phyloP scores from a whole-genome alignment of 2,888 invertebrate genomes.

The Metopia argyrocephala region DNA sequence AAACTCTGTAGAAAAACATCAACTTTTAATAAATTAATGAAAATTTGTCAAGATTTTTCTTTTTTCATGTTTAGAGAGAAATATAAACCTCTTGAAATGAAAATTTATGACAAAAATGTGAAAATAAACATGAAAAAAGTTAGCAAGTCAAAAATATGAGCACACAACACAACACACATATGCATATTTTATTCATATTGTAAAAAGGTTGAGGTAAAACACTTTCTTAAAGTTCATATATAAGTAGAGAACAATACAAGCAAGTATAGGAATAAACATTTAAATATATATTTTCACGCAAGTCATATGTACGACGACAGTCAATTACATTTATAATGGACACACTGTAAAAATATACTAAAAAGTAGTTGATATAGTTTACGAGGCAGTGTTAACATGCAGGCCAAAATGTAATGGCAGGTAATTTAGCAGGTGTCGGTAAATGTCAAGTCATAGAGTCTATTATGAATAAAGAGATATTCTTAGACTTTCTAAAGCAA shows the following conservation, averaged over 20 bases:
- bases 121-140: not conserved
- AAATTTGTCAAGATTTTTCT: not conserved
- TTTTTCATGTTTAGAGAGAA: not conserved
- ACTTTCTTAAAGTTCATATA: conserved; percentile 12
- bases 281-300: not conserved
- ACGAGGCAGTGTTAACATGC: too few species aligned
- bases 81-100: not conserved
- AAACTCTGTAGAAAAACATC: not conserved
- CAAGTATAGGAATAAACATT: not conserved
- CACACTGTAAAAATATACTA: too few species aligned
- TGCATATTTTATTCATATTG: not conserved
- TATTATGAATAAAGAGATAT: too few species aligned
- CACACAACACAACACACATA: too few species aligned
- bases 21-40: not conserved
- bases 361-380: too few species aligned
- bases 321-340: too few species aligned
- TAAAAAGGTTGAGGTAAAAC: conserved; percentile 4
- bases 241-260: not conserved
- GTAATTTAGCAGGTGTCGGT: too few species aligned
- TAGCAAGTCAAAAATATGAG: not conserved
- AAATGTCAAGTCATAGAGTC: too few species aligned
- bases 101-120: not conserved
- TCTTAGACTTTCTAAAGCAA: too few species aligned
- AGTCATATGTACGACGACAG: not conserved
- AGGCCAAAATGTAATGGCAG: too few species aligned